Percentiles rank a stretch among this genome's conserved stretches.
Evolutionary conservation across 1,140 invertebrate species (phyloP).

Genomic region (Dufourea novaeangliae): DNA sequence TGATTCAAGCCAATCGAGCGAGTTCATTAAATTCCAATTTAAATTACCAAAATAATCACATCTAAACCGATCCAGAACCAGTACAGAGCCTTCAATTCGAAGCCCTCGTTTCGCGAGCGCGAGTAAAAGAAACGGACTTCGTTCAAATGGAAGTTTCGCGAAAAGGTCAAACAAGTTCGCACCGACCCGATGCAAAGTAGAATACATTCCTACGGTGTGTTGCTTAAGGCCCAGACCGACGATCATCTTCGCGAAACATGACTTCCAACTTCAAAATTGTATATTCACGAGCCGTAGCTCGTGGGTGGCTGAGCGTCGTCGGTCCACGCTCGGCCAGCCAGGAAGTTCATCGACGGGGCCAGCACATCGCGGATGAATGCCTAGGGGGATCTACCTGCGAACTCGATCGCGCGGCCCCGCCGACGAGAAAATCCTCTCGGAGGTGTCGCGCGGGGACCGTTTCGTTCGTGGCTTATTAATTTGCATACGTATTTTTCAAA

Average conservation of each 20-base stretch:
- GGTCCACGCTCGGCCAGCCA: constrained; percentile 6
- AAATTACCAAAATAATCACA: no score
- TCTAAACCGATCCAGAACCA: no score
- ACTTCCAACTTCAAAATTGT: constrained; percentile 33
- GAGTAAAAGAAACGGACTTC: no score
- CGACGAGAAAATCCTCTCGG: constrained; percentile 34
- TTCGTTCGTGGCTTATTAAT: constrained; percentile 61
- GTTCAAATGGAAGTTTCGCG: no score
- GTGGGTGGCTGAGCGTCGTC: constrained; percentile 7
- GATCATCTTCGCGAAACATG: constrained; percentile 6
- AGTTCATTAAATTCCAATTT: no score
- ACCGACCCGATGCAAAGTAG: no score
- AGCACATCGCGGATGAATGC: constrained; percentile 25
- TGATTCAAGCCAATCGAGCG: no score
- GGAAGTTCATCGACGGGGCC: constrained; percentile 25
- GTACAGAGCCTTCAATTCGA: no score
- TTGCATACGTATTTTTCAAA: constrained; percentile 59
- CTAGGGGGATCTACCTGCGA: constrained; percentile 6
- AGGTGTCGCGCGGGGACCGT: constrained; percentile 58
- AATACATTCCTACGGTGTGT: no score
- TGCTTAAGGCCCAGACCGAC: no score
- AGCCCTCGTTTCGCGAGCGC: no score
- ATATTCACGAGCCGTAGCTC: constrained; percentile 5
- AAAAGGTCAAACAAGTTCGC: no score
- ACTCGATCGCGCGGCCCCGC: background rate